Percentiles rank a stretch among this genome's conserved stretches.
These are phyloP conservation scores for Drosophila kurseongensis DNA, from an alignment of 1,140 invertebrate genomes.

Conservation along the genomic window DNA sequence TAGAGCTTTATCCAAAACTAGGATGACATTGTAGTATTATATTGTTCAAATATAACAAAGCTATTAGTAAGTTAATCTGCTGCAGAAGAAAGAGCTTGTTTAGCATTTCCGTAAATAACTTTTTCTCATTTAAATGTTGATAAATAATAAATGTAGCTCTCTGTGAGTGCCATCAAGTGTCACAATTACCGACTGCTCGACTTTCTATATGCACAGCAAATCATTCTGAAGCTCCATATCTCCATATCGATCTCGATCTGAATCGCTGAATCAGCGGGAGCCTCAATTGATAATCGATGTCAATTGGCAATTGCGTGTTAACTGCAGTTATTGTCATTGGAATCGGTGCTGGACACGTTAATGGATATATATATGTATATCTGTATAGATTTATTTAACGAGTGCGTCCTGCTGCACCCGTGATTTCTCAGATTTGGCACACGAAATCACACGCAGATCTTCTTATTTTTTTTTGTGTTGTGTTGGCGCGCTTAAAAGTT, in stretches of 20 bases:
- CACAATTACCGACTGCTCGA: constrained; percentile 27
- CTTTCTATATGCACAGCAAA: constrained; percentile 53
- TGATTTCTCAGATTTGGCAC: constrained; percentile 6
- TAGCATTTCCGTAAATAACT: constrained; percentile 28
- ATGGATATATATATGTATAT: neutral
- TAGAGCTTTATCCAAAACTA: no score
- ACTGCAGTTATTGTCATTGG: constrained; percentile 29
- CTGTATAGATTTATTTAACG: neutral
- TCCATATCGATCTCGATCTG: constrained; percentile 20
- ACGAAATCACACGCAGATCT: neutral
- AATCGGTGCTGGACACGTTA: constrained; percentile 1
- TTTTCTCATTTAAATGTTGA: constrained; percentile 35
- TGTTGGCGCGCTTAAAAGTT: constrained; percentile 47
- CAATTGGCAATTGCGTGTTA: constrained; percentile 48
- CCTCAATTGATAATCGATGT: constrained; percentile 33
- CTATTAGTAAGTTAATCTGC: no score
- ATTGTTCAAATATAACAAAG: no score
- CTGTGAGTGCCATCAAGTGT: constrained; percentile 26
- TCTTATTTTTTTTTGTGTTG: neutral
- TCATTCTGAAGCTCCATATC: constrained; percentile 18
- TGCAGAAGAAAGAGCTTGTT: neutral
- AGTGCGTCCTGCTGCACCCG: constrained; percentile 20
- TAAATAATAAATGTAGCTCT: constrained; percentile 15
- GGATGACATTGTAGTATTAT: no score
- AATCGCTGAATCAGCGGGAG: constrained; percentile 3